Evolutionary conservation across 1,140 invertebrate species (phyloP).

Genomic region (Danaus melanippus): DNA sequence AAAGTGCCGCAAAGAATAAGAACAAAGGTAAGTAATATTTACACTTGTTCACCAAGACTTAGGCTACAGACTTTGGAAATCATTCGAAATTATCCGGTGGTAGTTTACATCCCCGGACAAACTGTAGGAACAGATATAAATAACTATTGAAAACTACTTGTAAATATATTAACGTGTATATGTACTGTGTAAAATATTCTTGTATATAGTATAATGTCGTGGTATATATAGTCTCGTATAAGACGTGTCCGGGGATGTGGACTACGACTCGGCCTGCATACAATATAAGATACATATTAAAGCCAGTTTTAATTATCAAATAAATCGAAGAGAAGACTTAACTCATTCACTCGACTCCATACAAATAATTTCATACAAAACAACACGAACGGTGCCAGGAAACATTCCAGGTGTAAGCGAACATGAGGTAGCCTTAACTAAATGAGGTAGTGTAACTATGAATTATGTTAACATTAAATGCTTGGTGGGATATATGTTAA

Average conservation of each 20-base stretch:
- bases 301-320: too few species aligned
- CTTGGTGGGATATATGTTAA: slow-evolving; percentile 66
- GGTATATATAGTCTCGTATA: too few species aligned
- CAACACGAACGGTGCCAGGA: background rate
- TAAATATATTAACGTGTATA: too few species aligned
- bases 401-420: background rate
- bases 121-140: too few species aligned
- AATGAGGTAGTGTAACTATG: slow-evolving; percentile 67
- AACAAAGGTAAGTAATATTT: slow-evolving; percentile 29
- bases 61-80: slow-evolving; percentile 34
- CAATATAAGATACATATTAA: too few species aligned
- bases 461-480: slow-evolving; percentile 56
- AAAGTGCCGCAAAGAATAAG: slow-evolving; percentile 32
- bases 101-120: background rate
- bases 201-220: too few species aligned
- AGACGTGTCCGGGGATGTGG: too few species aligned
- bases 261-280: too few species aligned
- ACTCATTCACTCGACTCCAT: slow-evolving; percentile 12
- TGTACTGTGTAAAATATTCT: too few species aligned
- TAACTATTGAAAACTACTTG: too few species aligned
- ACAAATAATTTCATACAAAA: slow-evolving; percentile 27
- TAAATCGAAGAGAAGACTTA: too few species aligned
- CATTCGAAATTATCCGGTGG: slow-evolving; percentile 15
- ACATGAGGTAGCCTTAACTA: slow-evolving; percentile 48
- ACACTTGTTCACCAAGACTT: slow-evolving; percentile 34